A percentile compares a stretch with the other conserved stretches of the same genome.
Conservation (phyloP, 2,797 vertebrate species). For the Trematomus bernacchii region DNA sequence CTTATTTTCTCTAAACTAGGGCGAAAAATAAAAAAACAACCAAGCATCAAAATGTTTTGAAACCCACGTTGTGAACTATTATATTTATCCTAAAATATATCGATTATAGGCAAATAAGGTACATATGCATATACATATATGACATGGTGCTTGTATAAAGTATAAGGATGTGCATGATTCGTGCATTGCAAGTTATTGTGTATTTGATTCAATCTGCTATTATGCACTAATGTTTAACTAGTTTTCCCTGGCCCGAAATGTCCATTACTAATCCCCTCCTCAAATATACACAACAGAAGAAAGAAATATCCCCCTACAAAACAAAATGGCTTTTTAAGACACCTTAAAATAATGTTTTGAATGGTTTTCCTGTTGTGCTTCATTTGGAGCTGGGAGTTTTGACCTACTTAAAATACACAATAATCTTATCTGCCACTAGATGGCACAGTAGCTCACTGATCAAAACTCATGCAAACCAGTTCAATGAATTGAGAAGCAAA, state of each 20-base stretch:
- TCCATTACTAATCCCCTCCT: not conserved
- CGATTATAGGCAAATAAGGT: no score
- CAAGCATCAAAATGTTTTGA: fast-evolving
- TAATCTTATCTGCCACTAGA: slow-evolving; percentile 47
- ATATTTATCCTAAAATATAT: not conserved
- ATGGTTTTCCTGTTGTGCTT: not conserved
- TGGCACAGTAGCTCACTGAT: slow-evolving; percentile 38
- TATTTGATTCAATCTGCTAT: not conserved
- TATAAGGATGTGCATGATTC: not conserved
- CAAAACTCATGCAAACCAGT: slow-evolving; percentile 8
- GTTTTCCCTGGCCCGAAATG: not conserved
- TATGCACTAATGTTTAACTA: not conserved
- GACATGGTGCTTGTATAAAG: no score
- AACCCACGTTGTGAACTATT: not conserved
- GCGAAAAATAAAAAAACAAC: not conserved
- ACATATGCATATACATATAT: no score
- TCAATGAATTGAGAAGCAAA: not conserved
- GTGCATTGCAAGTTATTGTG: no score
- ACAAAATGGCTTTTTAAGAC: not conserved
- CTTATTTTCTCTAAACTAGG: not conserved
- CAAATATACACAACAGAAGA: not conserved
- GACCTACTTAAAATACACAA: slow-evolving; percentile 60
- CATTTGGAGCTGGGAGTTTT: slow-evolving; percentile 18
- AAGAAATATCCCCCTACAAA: fast-evolving
- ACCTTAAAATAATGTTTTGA: not conserved